Evolutionary conservation across 2,113 vertebrate genomes (phyloP).

Genomic region (Eidolon helvum): DNA sequence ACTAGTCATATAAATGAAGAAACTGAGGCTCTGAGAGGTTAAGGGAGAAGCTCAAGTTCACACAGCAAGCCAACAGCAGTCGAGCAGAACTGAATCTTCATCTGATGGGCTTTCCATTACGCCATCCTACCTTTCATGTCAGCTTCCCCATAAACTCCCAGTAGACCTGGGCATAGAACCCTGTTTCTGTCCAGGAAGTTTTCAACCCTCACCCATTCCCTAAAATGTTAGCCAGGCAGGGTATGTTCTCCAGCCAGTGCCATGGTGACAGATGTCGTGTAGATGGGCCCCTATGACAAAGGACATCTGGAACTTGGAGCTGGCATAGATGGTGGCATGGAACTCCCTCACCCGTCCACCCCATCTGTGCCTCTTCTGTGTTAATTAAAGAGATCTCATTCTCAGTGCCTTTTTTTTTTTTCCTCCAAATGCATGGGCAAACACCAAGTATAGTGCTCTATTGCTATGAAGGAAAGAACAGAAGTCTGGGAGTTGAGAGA

Average conservation of each 20-base stretch:
- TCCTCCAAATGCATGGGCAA: neutral
- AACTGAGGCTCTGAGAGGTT: neutral
- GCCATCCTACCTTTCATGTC: neutral
- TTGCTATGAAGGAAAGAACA: neutral
- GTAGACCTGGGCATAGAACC: neutral
- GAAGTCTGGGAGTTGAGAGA: neutral
- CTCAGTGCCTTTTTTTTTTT: neutral
- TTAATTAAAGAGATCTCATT: conserved; percentile 6
- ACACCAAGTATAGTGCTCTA: neutral
- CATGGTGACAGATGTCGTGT: neutral
- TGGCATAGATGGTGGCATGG: neutral
- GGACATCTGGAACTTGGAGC: conserved; percentile 17
- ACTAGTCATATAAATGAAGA: neutral
- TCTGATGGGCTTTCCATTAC: neutral
- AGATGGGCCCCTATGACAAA: neutral
- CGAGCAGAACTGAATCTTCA: neutral
- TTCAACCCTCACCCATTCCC: neutral
- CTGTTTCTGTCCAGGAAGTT: neutral
- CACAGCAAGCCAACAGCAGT: neutral
- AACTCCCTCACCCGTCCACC: neutral
- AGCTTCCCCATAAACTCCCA: neutral
- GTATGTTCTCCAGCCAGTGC: neutral
- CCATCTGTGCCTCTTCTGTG: neutral
- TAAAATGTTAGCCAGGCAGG: neutral
- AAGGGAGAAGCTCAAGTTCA: neutral